A percentile compares a stretch with the other conserved stretches of the same genome.
phyloP scores from a whole-genome alignment of 2,888 invertebrate genomes.

The Heliconius hortense region DNA sequence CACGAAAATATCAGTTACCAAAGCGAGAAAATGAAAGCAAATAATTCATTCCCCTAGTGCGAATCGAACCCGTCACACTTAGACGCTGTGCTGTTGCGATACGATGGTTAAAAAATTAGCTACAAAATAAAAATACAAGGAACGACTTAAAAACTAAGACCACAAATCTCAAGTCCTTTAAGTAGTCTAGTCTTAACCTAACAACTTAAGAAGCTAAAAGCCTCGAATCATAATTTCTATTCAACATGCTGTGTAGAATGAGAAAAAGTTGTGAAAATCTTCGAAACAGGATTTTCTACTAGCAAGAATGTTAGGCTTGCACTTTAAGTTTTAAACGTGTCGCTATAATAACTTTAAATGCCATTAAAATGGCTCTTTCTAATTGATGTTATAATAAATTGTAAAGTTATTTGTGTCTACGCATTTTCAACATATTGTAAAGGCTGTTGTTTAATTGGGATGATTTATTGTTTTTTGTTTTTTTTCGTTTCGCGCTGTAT shows the following conservation, averaged over 20 bases:
- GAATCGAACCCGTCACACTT: not conserved
- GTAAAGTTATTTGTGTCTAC: not conserved
- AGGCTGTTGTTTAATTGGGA: no score
- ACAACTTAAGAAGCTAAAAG: conserved; percentile 14
- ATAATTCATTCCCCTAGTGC: no score
- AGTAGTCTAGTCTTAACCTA: conserved; percentile 16
- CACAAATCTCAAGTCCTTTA: conserved; percentile 3
- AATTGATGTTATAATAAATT: conserved; percentile 1
- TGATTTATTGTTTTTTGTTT: not conserved
- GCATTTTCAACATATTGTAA: not conserved
- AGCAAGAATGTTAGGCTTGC: not conserved
- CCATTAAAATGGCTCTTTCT: conserved; percentile 4
- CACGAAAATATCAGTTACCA: no score
- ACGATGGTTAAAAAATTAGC: not conserved
- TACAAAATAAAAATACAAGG: not conserved
- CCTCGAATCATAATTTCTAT: conserved; percentile 2
- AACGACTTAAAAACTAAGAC: not conserved
- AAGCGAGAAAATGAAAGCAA: no score
- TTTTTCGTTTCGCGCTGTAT: not conserved
- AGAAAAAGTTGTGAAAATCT: conserved; percentile 18
- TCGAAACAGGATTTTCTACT: conserved; percentile 10
- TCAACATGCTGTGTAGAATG: not conserved
- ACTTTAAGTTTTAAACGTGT: conserved; percentile 5
- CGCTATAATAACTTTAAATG: conserved; percentile 1
- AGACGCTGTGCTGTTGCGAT: no score